Percentiles rank a stretch among this genome's conserved stretches.
Evolutionary conservation across 2,888 invertebrate species (phyloP).

Genomic region (Tiphia femorata): DNA sequence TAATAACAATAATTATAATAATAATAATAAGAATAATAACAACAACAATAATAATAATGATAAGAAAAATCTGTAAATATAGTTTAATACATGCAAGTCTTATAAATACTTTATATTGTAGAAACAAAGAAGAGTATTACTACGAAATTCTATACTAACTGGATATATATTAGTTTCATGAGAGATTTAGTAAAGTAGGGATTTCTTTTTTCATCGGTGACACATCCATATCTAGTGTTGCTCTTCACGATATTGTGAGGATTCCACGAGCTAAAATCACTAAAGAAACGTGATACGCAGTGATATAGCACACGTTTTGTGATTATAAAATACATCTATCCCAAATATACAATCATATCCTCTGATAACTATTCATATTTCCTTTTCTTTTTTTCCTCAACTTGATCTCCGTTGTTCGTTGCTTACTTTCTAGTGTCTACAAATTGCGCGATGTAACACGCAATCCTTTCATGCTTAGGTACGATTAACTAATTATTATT

Average conservation of each 20-base stretch:
- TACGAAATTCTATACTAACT: constrained; percentile 58
- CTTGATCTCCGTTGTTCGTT: constrained; percentile 61
- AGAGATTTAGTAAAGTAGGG: constrained; percentile 61
- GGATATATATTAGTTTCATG: constrained; percentile 51
- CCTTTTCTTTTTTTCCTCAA: constrained; percentile 47
- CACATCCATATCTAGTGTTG: constrained; percentile 56
- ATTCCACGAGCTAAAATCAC: constrained; percentile 35
- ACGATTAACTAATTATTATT: constrained; percentile 58
- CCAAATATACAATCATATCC: too few species aligned
- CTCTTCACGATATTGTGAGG: constrained; percentile 36
- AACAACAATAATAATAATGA: constrained; percentile 53
- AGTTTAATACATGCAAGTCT: constrained; percentile 66
- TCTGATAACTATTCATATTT: constrained; percentile 34
- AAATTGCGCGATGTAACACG: constrained; percentile 33
- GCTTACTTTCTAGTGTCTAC: constrained; percentile 38
- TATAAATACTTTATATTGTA: constrained; percentile 67
- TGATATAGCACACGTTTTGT: constrained; percentile 20
- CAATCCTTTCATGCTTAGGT: constrained; percentile 53
- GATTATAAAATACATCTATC: too few species aligned
- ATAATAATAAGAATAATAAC: constrained; percentile 38
- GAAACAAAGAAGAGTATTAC: constrained; percentile 54
- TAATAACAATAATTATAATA: too few species aligned
- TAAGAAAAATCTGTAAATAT: constrained; percentile 64
- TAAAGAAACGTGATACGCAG: constrained; percentile 23
- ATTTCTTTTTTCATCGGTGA: constrained; percentile 65